phyloP scores from a whole-genome alignment of 2,888 invertebrate species.

The Synergus itoensis region DNA sequence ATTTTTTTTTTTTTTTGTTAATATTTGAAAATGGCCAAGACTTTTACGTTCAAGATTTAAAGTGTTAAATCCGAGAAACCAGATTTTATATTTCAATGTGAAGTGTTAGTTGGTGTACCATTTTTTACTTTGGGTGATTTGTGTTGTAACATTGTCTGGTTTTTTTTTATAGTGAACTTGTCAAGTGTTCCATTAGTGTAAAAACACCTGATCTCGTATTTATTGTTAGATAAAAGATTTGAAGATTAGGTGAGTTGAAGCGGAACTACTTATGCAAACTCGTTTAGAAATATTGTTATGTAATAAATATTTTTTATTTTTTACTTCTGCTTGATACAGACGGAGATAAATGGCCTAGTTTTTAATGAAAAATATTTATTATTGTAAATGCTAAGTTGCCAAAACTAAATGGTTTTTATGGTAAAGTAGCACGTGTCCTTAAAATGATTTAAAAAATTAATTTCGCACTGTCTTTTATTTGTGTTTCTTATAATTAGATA shows the following conservation, averaged over 20 bases:
- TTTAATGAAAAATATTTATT: too few relatives aligned
- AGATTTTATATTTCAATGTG: slow-evolving; percentile 25
- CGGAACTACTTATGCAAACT: background rate
- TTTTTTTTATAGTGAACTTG: background rate
- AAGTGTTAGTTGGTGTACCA: slow-evolving; percentile 20
- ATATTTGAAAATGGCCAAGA: slow-evolving; percentile 12
- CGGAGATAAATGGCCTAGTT: too few relatives aligned
- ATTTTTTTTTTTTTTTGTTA: background rate
- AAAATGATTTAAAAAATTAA: too few relatives aligned
- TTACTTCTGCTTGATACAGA: too few relatives aligned
- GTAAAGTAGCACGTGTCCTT: too few relatives aligned
- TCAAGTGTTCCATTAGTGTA: slow-evolving; percentile 14
- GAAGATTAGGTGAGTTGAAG: slow-evolving; percentile 28
- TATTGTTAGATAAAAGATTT: slow-evolving; percentile 12
- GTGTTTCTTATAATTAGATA: background rate
- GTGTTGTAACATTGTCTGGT: slow-evolving; percentile 3
- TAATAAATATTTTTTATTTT: too few relatives aligned
- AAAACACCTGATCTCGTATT: slow-evolving; percentile 17
- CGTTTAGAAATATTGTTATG: background rate
- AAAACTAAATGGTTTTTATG: too few relatives aligned
- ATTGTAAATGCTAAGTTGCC: too few relatives aligned
- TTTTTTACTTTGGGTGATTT: background rate
- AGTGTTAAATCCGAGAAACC: slow-evolving; percentile 5
- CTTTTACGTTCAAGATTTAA: slow-evolving; percentile 7
- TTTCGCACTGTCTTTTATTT: too few relatives aligned